Conservation (phyloP, 2,113 vertebrate species). For the Sebastes fasciatus region DNA sequence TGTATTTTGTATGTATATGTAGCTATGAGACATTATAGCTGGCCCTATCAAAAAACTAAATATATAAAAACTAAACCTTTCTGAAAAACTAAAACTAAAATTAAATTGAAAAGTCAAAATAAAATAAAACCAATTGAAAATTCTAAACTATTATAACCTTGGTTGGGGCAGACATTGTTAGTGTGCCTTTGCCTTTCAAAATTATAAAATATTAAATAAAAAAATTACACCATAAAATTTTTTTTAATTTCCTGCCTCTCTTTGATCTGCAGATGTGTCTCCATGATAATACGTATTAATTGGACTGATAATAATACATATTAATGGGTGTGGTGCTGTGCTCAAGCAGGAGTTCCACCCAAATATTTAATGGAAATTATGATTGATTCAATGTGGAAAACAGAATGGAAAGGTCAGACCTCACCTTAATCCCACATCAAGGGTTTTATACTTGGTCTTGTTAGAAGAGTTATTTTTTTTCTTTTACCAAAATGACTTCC, state of each 20-base stretch:
- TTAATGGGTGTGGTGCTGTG: slow-evolving; percentile 18
- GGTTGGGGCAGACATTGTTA: not conserved
- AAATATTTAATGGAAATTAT: slow-evolving; percentile 37
- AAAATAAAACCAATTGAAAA: too few species aligned
- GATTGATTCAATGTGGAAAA: slow-evolving; percentile 23
- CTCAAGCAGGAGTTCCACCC: not conserved
- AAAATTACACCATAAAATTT: not conserved
- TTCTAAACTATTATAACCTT: too few species aligned
- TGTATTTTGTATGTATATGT: too few species aligned
- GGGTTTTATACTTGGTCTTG: not conserved
- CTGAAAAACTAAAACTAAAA: too few species aligned
- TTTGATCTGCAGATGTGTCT: slow-evolving; percentile 20
- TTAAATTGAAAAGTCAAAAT: too few species aligned
- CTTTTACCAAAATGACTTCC: not conserved
- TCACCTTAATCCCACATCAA: not conserved
- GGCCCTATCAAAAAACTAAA: too few species aligned
- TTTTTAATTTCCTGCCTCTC: not conserved
- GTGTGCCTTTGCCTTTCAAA: not conserved
- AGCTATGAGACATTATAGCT: too few species aligned
- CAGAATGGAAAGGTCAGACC: slow-evolving; percentile 16
- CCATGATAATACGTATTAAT: slow-evolving; percentile 23
- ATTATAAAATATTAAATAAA: not conserved
- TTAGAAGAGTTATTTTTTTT: not conserved
- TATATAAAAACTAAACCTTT: too few species aligned
- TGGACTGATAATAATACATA: slow-evolving; percentile 9